Evolutionary conservation across 1,140 invertebrate species (phyloP).

Genomic region (Drosophila ironensis): DNA sequence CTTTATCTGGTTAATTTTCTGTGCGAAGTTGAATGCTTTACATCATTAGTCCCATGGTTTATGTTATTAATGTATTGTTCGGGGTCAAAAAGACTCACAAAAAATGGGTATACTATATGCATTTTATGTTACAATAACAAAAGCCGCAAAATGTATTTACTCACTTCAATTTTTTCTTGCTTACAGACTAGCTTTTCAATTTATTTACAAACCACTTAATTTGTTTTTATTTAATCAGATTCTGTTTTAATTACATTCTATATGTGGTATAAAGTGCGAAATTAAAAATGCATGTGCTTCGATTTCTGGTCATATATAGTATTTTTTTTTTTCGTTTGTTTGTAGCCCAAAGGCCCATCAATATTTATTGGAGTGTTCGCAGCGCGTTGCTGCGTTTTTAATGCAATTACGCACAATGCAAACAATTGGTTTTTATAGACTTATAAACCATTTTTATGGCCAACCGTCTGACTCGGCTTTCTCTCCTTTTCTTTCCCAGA

Average conservation of each 20-base stretch:
- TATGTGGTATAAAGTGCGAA: slow-evolving; percentile 60
- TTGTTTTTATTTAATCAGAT: slow-evolving; percentile 81
- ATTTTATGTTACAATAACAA: slow-evolving; percentile 51
- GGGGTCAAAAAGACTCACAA: not conserved
- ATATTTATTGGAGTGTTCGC: slow-evolving; percentile 41
- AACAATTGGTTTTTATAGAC: slow-evolving; percentile 60
- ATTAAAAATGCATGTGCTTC: slow-evolving; percentile 66
- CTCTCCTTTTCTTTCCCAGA: slow-evolving; percentile 4
- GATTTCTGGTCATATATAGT: slow-evolving; percentile 28
- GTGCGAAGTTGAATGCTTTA: slow-evolving; percentile 1
- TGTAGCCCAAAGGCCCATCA: slow-evolving; percentile 29
- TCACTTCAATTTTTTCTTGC: slow-evolving; percentile 14
- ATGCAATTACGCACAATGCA: slow-evolving; percentile 67
- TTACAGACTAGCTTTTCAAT: slow-evolving; percentile 50
- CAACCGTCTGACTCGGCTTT: slow-evolving; percentile 36
- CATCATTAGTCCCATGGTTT: slow-evolving; percentile 15
- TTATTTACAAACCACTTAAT: slow-evolving; percentile 82
- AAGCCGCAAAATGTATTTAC: slow-evolving; percentile 49
- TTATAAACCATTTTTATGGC: slow-evolving; percentile 53
- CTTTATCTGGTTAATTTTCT: not conserved
- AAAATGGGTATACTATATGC: not conserved
- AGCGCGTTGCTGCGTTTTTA: slow-evolving; percentile 55
- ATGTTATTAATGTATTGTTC: slow-evolving; percentile 31
- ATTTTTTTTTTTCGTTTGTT: slow-evolving; percentile 32
- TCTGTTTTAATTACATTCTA: slow-evolving; percentile 79